These are phyloP conservation scores for Anniella stebbinsi DNA, from an alignment of 2,797 vertebrate genomes.

Conservation along the genomic window DNA sequence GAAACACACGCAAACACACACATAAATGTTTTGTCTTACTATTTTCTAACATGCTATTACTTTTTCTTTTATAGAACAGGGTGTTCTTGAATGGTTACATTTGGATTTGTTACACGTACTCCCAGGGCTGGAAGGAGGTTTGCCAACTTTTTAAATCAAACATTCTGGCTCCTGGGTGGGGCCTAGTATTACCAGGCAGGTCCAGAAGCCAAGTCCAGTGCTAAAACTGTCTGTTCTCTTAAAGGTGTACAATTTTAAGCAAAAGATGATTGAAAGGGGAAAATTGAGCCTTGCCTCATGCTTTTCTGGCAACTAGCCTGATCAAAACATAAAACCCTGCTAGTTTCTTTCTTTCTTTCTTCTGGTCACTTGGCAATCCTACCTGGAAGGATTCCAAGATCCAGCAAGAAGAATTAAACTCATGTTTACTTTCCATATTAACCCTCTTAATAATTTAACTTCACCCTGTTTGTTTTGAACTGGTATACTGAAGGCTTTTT, in stretches of 20 bases:
- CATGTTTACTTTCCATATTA: background rate
- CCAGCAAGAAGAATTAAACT: background rate
- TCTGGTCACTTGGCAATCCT: background rate
- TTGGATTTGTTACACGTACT: background rate
- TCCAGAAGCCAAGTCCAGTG: background rate
- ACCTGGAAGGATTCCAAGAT: background rate
- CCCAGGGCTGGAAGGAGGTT: background rate
- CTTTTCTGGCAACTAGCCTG: conserved; percentile 19
- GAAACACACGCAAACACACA: background rate
- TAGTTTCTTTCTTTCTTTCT: background rate
- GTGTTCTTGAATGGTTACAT: background rate
- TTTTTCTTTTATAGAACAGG: background rate
- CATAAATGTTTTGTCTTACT: background rate
- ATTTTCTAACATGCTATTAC: background rate
- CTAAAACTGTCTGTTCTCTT: background rate
- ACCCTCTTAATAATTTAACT: conserved; percentile 1
- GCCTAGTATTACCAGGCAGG: background rate
- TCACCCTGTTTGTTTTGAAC: background rate
- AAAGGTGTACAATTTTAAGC: background rate
- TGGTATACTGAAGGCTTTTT: background rate
- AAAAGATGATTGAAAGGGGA: background rate
- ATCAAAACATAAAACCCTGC: background rate
- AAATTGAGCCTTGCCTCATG: background rate
- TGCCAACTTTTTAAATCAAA: background rate
- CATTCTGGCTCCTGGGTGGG: background rate